Conservation (phyloP, 2,797 vertebrate species). For the Champsocephalus esox region DNA sequence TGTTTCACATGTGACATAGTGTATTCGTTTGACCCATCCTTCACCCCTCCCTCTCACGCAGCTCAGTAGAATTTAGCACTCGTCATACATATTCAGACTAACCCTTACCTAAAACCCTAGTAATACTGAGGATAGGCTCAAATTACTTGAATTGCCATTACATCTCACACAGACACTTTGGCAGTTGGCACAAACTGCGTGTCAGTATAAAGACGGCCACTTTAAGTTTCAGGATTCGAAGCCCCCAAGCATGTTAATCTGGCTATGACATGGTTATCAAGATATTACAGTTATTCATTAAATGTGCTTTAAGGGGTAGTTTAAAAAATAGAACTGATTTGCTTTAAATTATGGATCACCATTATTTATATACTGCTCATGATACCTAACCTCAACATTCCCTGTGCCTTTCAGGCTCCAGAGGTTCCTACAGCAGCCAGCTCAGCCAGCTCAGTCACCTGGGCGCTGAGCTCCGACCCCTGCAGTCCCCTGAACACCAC, state of each 20-base stretch:
- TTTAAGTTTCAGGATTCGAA: too few relatives aligned
- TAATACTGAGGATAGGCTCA: too few relatives aligned
- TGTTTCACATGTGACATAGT: too few relatives aligned
- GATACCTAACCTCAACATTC: constrained; percentile 1
- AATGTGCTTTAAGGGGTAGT: constrained; percentile 4
- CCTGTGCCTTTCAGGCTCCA: constrained; percentile 86
- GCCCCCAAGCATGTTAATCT: not conserved
- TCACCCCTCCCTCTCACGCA: too few relatives aligned
- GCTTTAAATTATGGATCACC: not conserved
- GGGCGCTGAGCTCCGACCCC: constrained; percentile 93
- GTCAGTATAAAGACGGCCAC: too few relatives aligned
- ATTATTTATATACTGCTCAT: not conserved
- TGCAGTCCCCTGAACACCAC: constrained; percentile 98
- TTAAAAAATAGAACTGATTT: not conserved
- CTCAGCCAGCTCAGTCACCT: constrained; percentile 98
- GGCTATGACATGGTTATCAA: not conserved
- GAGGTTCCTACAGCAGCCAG: constrained; percentile 97
- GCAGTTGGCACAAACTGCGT: too few relatives aligned
- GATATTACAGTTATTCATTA: not conserved
- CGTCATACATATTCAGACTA: too few relatives aligned
- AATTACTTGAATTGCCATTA: too few relatives aligned
- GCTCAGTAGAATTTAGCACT: too few relatives aligned
- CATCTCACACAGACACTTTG: too few relatives aligned
- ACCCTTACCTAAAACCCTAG: too few relatives aligned
- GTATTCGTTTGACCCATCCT: too few relatives aligned